These are phyloP conservation scores for Tipula lateralis DNA, from an alignment of 2,888 invertebrate species.

Conservation along the genomic window DNA sequence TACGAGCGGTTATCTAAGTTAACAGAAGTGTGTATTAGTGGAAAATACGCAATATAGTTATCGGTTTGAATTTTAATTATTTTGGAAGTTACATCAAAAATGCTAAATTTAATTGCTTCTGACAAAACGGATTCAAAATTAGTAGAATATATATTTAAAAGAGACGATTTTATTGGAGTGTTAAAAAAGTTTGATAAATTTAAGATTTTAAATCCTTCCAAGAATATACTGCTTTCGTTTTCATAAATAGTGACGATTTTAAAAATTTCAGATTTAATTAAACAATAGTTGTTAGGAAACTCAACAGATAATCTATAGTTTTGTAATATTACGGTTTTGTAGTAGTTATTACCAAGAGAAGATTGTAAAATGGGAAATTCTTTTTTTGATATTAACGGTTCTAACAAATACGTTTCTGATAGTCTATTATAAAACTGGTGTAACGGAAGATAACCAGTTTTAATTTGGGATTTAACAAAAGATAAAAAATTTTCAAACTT, in stretches of 20 bases:
- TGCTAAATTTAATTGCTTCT: no score
- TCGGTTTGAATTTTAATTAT: no score
- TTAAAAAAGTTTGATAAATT: background rate
- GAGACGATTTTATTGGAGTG: background rate
- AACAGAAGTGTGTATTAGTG: no score
- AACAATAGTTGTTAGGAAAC: background rate
- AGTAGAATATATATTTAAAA: background rate
- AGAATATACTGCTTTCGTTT: background rate
- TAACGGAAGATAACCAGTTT: background rate
- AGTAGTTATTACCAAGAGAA: background rate
- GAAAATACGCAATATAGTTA: no score
- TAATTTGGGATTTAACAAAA: background rate
- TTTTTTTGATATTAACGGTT: background rate
- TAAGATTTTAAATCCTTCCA: background rate
- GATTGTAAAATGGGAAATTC: background rate
- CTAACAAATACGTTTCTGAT: background rate
- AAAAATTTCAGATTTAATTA: background rate
- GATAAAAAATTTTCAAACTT: conserved; percentile 4
- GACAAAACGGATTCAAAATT: background rate
- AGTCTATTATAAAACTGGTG: background rate
- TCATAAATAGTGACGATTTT: background rate
- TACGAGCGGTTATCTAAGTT: no score
- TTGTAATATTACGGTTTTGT: background rate
- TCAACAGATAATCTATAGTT: background rate
- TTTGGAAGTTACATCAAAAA: no score